These are phyloP conservation scores for Sitta carolinensis DNA, from an alignment of 2,797 vertebrate genomes.

Conservation along the genomic window DNA sequence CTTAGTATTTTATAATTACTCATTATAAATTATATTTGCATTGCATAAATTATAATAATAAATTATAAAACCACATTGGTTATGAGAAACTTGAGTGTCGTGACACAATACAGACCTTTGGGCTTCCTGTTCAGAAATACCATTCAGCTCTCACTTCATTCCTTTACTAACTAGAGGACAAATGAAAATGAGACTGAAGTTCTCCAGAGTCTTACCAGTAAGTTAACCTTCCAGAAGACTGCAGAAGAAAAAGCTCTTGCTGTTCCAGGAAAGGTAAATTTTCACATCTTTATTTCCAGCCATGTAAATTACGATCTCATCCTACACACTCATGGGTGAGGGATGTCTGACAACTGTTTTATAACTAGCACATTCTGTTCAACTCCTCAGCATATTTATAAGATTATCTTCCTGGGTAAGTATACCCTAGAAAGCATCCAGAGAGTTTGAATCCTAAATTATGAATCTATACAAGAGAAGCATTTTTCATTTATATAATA, in stretches of 20 bases:
- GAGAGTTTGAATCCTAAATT: background rate
- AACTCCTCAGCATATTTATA: background rate
- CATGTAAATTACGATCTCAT: background rate
- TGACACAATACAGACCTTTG: background rate
- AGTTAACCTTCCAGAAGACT: background rate
- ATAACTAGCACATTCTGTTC: background rate
- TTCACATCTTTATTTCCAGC: background rate
- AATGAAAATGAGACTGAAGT: background rate
- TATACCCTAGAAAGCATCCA: background rate
- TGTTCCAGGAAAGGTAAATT: background rate
- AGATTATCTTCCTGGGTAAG: background rate
- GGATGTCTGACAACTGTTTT: background rate
- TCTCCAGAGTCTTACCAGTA: background rate
- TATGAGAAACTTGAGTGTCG: background rate
- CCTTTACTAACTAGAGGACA: background rate
- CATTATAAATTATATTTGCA: background rate
- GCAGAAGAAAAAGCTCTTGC: background rate
- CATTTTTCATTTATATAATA: background rate
- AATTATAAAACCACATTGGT: background rate
- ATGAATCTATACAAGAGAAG: background rate
- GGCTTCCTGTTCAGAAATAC: background rate
- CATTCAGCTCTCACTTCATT: background rate
- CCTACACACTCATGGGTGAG: background rate
- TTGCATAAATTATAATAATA: background rate
- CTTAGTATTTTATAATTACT: background rate